Evolutionary conservation across 2,888 invertebrate genomes (phyloP).

Genomic region (Agrochola lota): DNA sequence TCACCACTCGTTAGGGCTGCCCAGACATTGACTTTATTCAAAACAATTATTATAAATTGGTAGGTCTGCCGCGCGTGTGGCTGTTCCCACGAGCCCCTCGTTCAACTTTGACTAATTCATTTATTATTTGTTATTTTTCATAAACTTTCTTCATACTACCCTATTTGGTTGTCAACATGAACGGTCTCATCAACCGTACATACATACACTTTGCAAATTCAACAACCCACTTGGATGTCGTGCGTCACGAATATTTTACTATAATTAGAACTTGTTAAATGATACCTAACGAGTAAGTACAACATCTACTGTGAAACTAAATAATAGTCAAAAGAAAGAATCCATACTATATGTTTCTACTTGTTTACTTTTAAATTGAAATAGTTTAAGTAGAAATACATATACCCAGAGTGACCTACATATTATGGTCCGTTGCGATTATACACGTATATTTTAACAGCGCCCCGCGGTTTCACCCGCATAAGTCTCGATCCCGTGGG

Average conservation of each 20-base stretch:
- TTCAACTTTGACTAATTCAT: neutral
- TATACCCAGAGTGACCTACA: neutral
- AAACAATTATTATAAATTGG: neutral
- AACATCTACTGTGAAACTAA: neutral
- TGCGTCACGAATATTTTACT: neutral
- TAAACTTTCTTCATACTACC: neutral
- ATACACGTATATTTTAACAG: no score
- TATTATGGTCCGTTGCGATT: neutral
- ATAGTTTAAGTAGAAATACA: no score
- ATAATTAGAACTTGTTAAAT: neutral
- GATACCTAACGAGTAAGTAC: neutral
- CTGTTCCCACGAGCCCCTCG: no score
- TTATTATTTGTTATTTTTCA: neutral
- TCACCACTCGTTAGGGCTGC: slow-evolving; percentile 51
- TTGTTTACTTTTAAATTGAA: no score
- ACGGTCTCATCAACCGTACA: neutral
- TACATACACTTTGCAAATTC: neutral
- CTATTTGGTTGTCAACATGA: neutral
- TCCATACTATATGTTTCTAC: neutral
- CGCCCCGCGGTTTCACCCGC: no score
- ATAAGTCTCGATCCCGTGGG: no score
- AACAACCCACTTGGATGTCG: neutral
- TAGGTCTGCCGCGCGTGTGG: neutral
- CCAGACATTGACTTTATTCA: neutral
- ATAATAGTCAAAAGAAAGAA: no score